phyloP scores from a whole-genome alignment of 1,140 invertebrate species.

The Trichogramma pretiosum region DNA sequence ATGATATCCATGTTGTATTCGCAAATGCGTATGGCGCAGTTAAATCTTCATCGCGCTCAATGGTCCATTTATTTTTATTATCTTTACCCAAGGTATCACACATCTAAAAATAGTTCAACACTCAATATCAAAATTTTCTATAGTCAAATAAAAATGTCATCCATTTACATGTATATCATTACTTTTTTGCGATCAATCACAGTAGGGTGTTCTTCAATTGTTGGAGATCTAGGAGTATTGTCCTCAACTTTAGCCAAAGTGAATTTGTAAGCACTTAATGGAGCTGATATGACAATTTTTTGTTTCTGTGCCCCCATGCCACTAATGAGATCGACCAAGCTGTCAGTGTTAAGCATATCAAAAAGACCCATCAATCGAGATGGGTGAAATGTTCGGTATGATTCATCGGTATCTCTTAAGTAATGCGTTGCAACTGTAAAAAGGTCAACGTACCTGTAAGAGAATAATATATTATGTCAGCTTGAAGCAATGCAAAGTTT shows the following conservation, averaged over 20 bases:
- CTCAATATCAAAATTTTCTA: too few relatives aligned
- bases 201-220: conserved; percentile 47
- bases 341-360: conserved; percentile 72
- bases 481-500: too few relatives aligned
- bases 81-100: too few relatives aligned
- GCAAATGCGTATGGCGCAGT: conserved; percentile 69
- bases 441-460: conserved; percentile 48
- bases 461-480: too few relatives aligned
- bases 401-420: conserved; percentile 53
- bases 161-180: too few relatives aligned
- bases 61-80: conserved; percentile 62
- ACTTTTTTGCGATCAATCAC: conserved; percentile 53
- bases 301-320: conserved; percentile 61
- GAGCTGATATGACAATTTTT: conserved; percentile 62
- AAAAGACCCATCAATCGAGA: conserved; percentile 66
- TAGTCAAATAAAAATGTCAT: too few relatives aligned
- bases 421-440: conserved; percentile 64
- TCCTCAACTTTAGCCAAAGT: conserved; percentile 53
- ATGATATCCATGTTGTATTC: conserved; percentile 65
- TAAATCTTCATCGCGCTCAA: conserved; percentile 70
- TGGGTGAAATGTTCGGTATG: conserved; percentile 59
- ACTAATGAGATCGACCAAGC: conserved; percentile 62
- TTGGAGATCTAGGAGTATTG: conserved; percentile 60
- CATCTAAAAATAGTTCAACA: too few relatives aligned
- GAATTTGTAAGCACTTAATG: conserved; percentile 59